phyloP scores from a whole-genome alignment of 2,888 invertebrate genomes.

The Holacanthella duospinosa region DNA sequence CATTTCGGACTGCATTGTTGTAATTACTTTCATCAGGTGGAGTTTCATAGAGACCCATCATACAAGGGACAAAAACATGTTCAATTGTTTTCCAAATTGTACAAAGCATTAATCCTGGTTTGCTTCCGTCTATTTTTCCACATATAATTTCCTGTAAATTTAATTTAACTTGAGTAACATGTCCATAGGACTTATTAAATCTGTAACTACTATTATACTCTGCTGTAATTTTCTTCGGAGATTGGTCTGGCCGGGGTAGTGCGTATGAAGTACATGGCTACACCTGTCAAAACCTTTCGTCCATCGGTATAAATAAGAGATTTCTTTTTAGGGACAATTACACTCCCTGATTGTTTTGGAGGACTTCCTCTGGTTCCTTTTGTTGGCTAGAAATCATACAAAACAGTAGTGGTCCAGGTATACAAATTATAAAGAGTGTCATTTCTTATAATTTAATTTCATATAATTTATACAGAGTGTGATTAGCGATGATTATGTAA shows the following conservation, averaged over 20 bases:
- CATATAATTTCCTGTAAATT: conserved; percentile 50
- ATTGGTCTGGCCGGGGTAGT: conserved; percentile 69
- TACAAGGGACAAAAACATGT: conserved; percentile 56
- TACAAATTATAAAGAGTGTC: too few species aligned
- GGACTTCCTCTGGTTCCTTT: conserved; percentile 28
- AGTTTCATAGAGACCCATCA: conserved; percentile 74
- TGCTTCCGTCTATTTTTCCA: conserved; percentile 65
- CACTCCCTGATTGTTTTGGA: conserved; percentile 26
- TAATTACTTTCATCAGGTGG: conserved; percentile 54
- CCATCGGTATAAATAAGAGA: conserved; percentile 75
- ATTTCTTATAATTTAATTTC: too few species aligned
- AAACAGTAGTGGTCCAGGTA: not conserved
- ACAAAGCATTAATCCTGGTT: conserved; percentile 64
- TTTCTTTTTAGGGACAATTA: conserved; percentile 50
- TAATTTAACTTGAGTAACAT: not conserved
- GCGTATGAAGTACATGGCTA: conserved; percentile 75
- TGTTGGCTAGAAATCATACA: not conserved
- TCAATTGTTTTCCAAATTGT: conserved; percentile 80
- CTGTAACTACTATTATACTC: conserved; percentile 45
- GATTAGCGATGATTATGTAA: too few species aligned
- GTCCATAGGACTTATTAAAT: not conserved
- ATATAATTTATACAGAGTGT: too few species aligned
- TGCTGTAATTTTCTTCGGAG: conserved; percentile 86
- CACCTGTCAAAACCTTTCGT: conserved; percentile 62
- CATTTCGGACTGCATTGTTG: conserved; percentile 63